A percentile compares a stretch with the other conserved stretches of the same genome.
phyloP scores from a whole-genome alignment of 2,888 invertebrate genomes.

The Himalopsyche japonica region DNA sequence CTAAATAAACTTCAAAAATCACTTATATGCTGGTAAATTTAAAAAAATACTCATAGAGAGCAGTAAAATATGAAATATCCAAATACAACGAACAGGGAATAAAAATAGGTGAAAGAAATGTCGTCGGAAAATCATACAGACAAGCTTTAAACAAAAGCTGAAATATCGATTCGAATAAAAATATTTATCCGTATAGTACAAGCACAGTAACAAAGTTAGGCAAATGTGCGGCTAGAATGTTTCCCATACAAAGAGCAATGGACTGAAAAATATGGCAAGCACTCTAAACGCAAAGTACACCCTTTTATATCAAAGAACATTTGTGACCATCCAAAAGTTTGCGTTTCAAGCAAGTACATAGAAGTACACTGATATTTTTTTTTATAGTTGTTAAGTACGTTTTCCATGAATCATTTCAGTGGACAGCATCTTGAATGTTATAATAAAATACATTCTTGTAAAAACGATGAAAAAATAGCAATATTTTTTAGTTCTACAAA shows the following conservation, averaged over 20 bases:
- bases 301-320: not conserved
- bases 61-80: too few relatives aligned
- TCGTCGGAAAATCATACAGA: not conserved
- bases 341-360: not conserved
- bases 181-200: not conserved
- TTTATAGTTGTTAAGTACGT: not conserved
- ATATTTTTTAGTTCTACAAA: too few relatives aligned
- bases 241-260: slow-evolving; percentile 22
- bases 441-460: too few relatives aligned
- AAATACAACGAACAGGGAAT: too few relatives aligned
- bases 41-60: too few relatives aligned
- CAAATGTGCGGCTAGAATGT: slow-evolving; percentile 7
- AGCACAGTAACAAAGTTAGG: slow-evolving; percentile 11
- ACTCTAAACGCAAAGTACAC: not conserved
- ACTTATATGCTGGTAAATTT: too few relatives aligned
- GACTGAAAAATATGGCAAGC: slow-evolving; percentile 20
- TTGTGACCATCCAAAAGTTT: not conserved
- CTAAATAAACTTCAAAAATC: too few relatives aligned
- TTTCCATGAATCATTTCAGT: not conserved
- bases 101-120: too few relatives aligned
- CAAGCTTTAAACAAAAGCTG: not conserved
- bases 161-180: not conserved
- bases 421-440: too few relatives aligned
- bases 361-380: not conserved
- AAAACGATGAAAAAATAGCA: too few relatives aligned